Evolutionary conservation across 1,140 invertebrate genomes (phyloP).

Genomic region (Paramacrobiotus metropolitanus): DNA sequence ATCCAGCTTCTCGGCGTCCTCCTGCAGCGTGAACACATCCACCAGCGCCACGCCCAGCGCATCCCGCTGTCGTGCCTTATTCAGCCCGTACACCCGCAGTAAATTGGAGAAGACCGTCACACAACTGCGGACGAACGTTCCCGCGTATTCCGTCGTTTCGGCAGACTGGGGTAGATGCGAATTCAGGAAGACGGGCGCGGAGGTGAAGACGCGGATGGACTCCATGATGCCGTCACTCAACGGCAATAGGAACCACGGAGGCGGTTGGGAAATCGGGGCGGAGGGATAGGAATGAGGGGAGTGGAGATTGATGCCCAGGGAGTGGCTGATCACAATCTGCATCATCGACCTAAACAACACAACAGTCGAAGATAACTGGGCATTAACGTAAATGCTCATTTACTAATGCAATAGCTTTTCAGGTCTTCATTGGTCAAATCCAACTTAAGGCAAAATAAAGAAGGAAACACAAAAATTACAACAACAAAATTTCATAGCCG

Average conservation of each 20-base stretch:
- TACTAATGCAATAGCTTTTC: too few species aligned
- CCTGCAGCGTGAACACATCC: constrained; percentile 70
- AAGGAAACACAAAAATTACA: too few species aligned
- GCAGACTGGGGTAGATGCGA: constrained; percentile 15
- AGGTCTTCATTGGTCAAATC: neutral
- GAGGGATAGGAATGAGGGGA: neutral
- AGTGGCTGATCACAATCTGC: neutral
- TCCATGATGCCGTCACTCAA: neutral
- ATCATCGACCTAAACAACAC: neutral
- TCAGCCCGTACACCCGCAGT: constrained; percentile 76
- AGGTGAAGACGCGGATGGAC: neutral
- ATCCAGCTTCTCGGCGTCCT: constrained; percentile 34
- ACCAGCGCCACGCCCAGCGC: constrained; percentile 67
- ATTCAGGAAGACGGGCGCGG: neutral
- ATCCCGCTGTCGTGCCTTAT: constrained; percentile 73
- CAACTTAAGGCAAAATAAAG: neutral
- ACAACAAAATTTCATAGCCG: too few species aligned
- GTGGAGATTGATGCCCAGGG: neutral
- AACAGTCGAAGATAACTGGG: too few species aligned
- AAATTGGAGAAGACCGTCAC: constrained; percentile 61
- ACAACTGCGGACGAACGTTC: constrained; percentile 64
- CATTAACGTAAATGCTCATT: too few species aligned
- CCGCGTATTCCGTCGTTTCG: constrained; percentile 56
- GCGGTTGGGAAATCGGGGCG: too few species aligned
- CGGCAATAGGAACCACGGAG: neutral